Evolutionary conservation across 2,113 vertebrate species (phyloP), one percentile per base, ranked within the genome.

Genomic region (Oncorhynchus masou): DNA sequence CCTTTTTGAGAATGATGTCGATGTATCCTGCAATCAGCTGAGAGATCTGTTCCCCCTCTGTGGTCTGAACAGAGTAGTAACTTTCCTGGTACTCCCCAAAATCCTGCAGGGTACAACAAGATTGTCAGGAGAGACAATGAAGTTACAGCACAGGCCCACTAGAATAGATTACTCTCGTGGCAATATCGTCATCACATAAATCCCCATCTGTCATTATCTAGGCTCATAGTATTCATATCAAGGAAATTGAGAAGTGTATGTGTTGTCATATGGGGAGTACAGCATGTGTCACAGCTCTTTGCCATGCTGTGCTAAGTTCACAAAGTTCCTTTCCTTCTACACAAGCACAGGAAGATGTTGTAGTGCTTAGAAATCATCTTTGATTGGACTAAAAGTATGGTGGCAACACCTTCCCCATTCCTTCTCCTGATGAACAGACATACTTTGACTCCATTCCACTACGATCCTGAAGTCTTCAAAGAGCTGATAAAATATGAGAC

Each of bases 61-160:
- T 99, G 22, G 98, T 99, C 85, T 99, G 97, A 24, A 99, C 98
- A 0, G 98, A 99, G 80, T 99, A 99, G 90, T 99, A 99, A 88
- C 98, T 99, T 88, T 99, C 97, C 87, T 99, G 97, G 91, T 99
- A 99, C 84, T 99, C 98, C 13, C 98, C 98, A 85, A 99, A 99
- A 92, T 99, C 98, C 98, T 99, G 66, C 4, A 49, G 13, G 20
- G 68, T 31, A 4, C 16, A 68, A 57, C 51, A 5, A 57, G 68
- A 45, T 22, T 54, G 51, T 54, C 51, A 67, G 22, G 31, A 48
- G 15, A 15, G 49, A 70, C 3, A 27, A 22, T 51, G 19, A 15
- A 68, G 13, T 66, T 27, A 19, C 60, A 64, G 22, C 11, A 2
- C 15, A 16, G 51, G 15, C 9, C 39, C 9, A 45, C 39, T 11